Conservation (phyloP, 2,888 invertebrate genomes). For the Conus canariensis region DNA sequence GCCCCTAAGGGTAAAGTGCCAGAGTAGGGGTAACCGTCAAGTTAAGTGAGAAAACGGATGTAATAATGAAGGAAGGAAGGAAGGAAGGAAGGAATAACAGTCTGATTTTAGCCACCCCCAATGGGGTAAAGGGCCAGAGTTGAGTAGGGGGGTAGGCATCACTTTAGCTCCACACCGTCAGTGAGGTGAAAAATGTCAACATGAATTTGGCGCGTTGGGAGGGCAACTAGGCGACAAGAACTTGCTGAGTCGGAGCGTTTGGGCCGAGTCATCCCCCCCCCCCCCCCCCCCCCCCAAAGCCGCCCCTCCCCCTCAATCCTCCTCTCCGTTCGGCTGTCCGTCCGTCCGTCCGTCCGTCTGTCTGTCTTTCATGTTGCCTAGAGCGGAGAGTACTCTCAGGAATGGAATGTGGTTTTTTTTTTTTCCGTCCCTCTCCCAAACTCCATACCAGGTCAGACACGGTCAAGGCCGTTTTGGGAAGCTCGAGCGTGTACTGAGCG, state of each 20-base stretch:
- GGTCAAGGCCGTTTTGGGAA: neutral
- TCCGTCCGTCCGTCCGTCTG: neutral
- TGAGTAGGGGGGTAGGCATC: neutral
- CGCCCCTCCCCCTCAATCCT: neutral
- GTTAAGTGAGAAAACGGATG: no score
- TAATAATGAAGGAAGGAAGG: no score
- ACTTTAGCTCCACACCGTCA: neutral
- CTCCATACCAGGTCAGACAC: constrained; percentile 9
- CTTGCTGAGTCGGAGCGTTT: constrained; percentile 18
- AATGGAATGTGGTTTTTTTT: constrained; percentile 20
- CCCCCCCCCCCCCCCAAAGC: neutral
- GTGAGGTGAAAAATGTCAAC: constrained; percentile 28
- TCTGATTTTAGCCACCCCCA: no score
- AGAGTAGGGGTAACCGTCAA: no score
- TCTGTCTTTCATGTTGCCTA: constrained; percentile 26
- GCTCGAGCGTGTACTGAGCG: constrained; percentile 5
- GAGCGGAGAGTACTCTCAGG: neutral
- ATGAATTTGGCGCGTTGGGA: constrained; percentile 28
- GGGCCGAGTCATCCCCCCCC: neutral
- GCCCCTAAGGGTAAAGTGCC: no score
- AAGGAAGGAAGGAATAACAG: no score
- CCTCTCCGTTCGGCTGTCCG: neutral
- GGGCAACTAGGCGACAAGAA: neutral
- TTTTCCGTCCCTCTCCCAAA: neutral
- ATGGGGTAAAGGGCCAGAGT: neutral